phyloP scores from a whole-genome alignment of 2,113 vertebrate species.

The Neofelis nebulosa region DNA sequence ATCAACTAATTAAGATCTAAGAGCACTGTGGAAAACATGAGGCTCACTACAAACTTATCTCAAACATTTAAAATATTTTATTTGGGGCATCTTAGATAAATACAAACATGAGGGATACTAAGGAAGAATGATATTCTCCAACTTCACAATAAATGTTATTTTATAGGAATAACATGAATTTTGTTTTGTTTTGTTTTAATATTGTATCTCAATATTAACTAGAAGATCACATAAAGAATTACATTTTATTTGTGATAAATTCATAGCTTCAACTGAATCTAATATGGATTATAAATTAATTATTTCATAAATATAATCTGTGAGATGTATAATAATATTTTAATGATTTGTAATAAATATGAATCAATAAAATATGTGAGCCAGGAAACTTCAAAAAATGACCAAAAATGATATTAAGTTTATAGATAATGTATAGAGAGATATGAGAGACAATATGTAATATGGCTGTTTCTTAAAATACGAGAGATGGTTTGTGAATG shows the following conservation, averaged over 20 bases:
- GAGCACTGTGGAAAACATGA: background rate
- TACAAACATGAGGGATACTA: background rate
- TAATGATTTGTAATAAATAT: background rate
- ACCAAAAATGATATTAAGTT: background rate
- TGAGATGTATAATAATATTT: background rate
- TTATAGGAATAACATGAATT: background rate
- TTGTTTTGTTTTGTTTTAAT: background rate
- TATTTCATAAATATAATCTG: background rate
- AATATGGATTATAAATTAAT: background rate
- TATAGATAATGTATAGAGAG: background rate
- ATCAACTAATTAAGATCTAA: constrained; percentile 8
- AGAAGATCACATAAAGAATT: background rate
- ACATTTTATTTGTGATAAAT: background rate
- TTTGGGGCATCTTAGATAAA: background rate
- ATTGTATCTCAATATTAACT: background rate
- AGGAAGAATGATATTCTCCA: background rate
- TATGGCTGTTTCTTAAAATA: background rate
- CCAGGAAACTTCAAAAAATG: background rate
- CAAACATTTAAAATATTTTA: background rate
- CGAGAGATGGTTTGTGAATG: background rate
- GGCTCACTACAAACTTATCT: background rate
- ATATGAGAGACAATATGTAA: background rate
- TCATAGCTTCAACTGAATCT: background rate
- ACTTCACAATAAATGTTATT: background rate
- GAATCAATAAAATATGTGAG: background rate